Evolutionary conservation across 2,888 invertebrate genomes (phyloP).

Genomic region (Dolichopus griseipennis): DNA sequence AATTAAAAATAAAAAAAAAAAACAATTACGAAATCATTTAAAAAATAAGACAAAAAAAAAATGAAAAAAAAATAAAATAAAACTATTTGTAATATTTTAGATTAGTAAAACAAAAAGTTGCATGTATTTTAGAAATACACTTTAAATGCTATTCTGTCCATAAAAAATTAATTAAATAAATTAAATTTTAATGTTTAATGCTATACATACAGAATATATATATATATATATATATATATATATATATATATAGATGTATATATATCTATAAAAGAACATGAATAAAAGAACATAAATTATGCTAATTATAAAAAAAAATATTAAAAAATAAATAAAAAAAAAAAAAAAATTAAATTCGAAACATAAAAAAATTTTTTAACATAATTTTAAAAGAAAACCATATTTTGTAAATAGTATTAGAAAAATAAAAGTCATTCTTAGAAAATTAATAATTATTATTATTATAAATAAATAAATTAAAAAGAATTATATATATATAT

Average conservation of each 20-base stretch:
- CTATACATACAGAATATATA: background rate
- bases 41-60: slow-evolving; percentile 17
- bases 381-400: background rate
- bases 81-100: too few species aligned
- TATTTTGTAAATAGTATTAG: too few species aligned
- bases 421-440: too few species aligned
- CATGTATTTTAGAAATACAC: slow-evolving; percentile 28
- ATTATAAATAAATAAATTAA: background rate
- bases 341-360: background rate
- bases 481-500: background rate
- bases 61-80: slow-evolving; percentile 17
- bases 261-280: too few species aligned
- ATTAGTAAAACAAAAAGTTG: slow-evolving; percentile 2
- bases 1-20: slow-evolving; percentile 12
- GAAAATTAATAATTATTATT: too few species aligned
- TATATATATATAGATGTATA: background rate
- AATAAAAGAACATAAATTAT: too few species aligned
- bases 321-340: background rate
- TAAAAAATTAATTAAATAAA: slow-evolving; percentile 13
- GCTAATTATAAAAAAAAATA: background rate
- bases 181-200: background rate
- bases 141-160: slow-evolving; percentile 28
- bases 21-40: slow-evolving; percentile 9
- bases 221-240: background rate
- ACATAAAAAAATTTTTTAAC: slow-evolving; percentile 1